These are phyloP conservation scores for Setipinna tenuifilis DNA, from an alignment of 2,797 vertebrate species.

Conservation along the genomic window DNA sequence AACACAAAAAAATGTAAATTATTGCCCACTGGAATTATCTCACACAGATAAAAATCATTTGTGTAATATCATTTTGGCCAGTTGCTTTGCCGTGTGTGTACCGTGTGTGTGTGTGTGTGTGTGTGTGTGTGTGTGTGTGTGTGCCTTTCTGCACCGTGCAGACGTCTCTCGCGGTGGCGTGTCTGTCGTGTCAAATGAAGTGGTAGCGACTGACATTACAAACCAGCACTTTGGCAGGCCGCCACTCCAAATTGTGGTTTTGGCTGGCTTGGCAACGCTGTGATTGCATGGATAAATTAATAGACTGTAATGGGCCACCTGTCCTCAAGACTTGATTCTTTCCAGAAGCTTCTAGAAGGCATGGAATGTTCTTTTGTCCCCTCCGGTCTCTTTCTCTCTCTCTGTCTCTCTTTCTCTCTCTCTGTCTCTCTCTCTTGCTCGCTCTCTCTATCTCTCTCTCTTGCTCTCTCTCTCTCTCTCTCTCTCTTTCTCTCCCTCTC, in stretches of 20 bases:
- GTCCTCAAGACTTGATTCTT: conserved; percentile 31
- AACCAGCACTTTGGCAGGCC: not conserved
- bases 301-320: not conserved
- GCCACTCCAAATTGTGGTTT: conserved; percentile 2
- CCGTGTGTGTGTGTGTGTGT: not conserved
- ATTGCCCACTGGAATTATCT: conserved; percentile 4
- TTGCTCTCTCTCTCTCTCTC: not conserved
- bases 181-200: not conserved
- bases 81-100: not conserved
- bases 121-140: not conserved
- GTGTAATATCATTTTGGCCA: not conserved
- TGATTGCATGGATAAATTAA: conserved; percentile 15
- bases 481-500: not conserved
- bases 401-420: conserved; percentile 21
- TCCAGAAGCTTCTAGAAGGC: conserved; percentile 60
- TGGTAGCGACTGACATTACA: conserved; percentile 19
- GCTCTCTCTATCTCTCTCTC: not conserved
- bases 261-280: not conserved
- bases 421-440: not conserved
- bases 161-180: no score
- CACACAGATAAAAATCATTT: not conserved
- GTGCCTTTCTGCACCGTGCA: not conserved
- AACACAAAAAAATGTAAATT: not conserved
- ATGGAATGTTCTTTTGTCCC: conserved; percentile 49
- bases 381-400: conserved; percentile 38